Evolutionary conservation across 2,888 invertebrate genomes (phyloP).

Genomic region (Eupithecia vulgata): DNA sequence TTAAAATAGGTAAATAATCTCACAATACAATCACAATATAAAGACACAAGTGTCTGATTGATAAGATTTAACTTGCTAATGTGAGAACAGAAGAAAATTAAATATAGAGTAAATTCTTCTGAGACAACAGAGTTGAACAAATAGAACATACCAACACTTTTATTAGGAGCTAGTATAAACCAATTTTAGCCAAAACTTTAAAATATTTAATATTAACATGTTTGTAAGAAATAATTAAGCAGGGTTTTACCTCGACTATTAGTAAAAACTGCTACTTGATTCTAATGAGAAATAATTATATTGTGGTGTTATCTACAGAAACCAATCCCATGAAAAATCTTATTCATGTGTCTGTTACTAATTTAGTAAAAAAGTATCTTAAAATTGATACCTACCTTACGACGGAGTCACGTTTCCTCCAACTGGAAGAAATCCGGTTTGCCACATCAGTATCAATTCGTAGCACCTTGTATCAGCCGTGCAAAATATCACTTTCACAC

Average conservation of each 20-base stretch:
- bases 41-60: not conserved
- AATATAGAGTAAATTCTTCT: not conserved
- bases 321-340: not conserved
- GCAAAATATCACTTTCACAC: slow-evolving; percentile 60
- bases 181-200: not conserved
- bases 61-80: not conserved
- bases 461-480: slow-evolving; percentile 65
- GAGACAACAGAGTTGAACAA: slow-evolving; percentile 2
- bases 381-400: slow-evolving; percentile 73
- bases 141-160: not conserved
- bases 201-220: not conserved
- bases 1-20: not conserved
- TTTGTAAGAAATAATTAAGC: not conserved
- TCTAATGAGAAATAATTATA: slow-evolving; percentile 10
- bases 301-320: not conserved
- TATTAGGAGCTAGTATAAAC: no score
- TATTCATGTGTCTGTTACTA: slow-evolving; percentile 13
- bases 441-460: slow-evolving; percentile 78
- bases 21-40: not conserved
- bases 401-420: slow-evolving; percentile 78
- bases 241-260: not conserved
- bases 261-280: slow-evolving; percentile 8
- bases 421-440: slow-evolving; percentile 76
- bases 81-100: not conserved
- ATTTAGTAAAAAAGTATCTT: slow-evolving; percentile 37